phyloP scores from a whole-genome alignment of 2,888 invertebrate genomes.

The Synanthedon myopaeformis region DNA sequence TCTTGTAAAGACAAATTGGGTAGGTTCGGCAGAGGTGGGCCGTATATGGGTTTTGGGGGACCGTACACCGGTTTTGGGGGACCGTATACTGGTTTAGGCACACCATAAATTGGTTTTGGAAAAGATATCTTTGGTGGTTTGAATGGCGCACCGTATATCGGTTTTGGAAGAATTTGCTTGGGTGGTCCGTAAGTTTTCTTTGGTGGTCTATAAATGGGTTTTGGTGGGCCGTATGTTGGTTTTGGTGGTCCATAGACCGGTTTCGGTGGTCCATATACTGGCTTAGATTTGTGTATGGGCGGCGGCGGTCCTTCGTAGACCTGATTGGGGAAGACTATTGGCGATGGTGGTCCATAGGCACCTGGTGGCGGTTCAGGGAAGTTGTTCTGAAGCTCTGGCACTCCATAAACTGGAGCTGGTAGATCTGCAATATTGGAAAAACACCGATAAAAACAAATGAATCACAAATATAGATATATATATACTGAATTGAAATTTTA shows the following conservation, averaged over 20 bases:
- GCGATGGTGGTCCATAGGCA: constrained; percentile 65
- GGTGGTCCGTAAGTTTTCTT: constrained; percentile 39
- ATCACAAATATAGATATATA: too few species aligned
- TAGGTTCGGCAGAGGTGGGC: constrained; percentile 24
- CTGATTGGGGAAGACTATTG: constrained; percentile 46
- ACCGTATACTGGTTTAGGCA: constrained; percentile 45
- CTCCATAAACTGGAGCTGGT: constrained; percentile 72
- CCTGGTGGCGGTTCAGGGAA: constrained; percentile 38
- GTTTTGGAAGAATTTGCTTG: constrained; percentile 36
- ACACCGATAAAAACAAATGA: neutral
- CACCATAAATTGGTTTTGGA: constrained; percentile 34
- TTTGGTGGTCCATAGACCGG: constrained; percentile 55
- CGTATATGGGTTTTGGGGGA: constrained; percentile 30
- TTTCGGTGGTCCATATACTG: constrained; percentile 41
- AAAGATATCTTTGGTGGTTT: constrained; percentile 35
- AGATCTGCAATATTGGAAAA: constrained; percentile 43
- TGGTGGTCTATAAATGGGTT: constrained; percentile 39
- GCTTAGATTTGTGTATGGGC: constrained; percentile 46
- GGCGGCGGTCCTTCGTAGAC: constrained; percentile 66
- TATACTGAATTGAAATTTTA: neutral
- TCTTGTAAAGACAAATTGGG: constrained; percentile 22
- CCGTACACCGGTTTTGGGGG: constrained; percentile 55
- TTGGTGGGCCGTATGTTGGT: constrained; percentile 52
- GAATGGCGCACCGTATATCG: constrained; percentile 42
- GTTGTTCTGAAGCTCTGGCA: constrained; percentile 55